These are phyloP conservation scores for Watsonalla binaria DNA, from an alignment of 2,888 invertebrate genomes.

Conservation along the genomic window DNA sequence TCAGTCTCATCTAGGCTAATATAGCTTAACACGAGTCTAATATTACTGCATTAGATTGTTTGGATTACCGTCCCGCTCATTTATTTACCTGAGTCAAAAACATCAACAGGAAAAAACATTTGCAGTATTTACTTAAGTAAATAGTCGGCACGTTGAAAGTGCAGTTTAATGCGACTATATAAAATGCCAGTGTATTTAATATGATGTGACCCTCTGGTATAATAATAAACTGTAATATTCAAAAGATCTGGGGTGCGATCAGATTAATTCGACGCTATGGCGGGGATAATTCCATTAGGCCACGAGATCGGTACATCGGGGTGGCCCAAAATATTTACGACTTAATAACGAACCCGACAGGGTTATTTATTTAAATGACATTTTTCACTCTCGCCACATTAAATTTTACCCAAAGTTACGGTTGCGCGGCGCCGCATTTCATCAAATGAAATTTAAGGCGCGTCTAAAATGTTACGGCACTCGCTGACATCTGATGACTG, in stretches of 20 bases:
- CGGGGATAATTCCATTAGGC: constrained; percentile 61
- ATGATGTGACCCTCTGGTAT: constrained; percentile 35
- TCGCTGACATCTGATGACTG: neutral
- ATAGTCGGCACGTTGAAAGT: neutral
- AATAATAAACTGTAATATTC: constrained; percentile 23
- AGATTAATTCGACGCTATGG: constrained; percentile 58
- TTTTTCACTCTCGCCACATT: constrained; percentile 1
- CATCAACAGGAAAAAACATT: neutral
- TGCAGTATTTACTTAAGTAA: neutral
- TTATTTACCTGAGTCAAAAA: neutral
- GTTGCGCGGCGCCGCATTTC: neutral
- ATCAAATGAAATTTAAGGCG: neutral
- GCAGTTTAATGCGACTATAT: neutral
- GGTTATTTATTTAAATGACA: constrained; percentile 22
- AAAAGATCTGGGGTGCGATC: constrained; percentile 47
- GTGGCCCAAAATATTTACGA: constrained; percentile 47
- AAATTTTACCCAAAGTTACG: neutral
- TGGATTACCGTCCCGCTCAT: neutral
- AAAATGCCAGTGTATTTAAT: constrained; percentile 23
- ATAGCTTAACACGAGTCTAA: too few species aligned
- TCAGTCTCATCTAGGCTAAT: too few species aligned
- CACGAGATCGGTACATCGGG: constrained; percentile 32
- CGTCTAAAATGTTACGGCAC: neutral
- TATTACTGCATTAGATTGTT: neutral
- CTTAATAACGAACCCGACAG: constrained; percentile 44